Evolutionary conservation across 2,888 invertebrate species (phyloP).

Genomic region (Cephus sareptanus): DNA sequence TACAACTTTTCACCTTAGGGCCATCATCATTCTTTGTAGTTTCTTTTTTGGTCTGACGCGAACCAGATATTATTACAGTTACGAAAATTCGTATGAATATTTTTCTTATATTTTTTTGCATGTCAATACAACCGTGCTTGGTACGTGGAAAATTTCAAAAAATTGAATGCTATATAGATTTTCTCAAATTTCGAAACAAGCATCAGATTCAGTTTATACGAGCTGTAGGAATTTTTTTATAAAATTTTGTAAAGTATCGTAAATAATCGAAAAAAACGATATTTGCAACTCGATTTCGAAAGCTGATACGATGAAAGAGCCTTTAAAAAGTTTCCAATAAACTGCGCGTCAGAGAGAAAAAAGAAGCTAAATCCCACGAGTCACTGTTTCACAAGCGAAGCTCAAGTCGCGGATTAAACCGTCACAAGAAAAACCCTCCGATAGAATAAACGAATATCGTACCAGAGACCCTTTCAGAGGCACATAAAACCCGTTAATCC

Average conservation of each 20-base stretch:
- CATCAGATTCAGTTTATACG: background rate
- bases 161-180: background rate
- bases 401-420: constrained; percentile 1
- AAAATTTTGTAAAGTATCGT: background rate
- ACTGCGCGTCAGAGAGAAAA: background rate
- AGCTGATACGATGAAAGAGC: background rate
- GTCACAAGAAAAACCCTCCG: constrained; percentile 1
- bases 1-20: background rate
- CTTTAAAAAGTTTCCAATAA: background rate
- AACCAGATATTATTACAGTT: too few relatives aligned
- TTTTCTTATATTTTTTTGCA: background rate
- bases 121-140: background rate
- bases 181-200: background rate
- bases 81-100: too few relatives aligned
- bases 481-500: background rate
- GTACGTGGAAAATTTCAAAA: background rate
- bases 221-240: background rate
- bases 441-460: background rate
- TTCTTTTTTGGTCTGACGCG: background rate
- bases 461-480: background rate
- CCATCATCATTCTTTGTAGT: background rate
- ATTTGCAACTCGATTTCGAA: background rate
- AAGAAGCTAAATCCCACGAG: background rate
- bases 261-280: background rate
- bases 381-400: constrained; percentile 3